A percentile compares a stretch with the other conserved stretches of the same genome.
phyloP scores from a whole-genome alignment of 2,797 vertebrate species.

The Pithecia hirsuta region DNA sequence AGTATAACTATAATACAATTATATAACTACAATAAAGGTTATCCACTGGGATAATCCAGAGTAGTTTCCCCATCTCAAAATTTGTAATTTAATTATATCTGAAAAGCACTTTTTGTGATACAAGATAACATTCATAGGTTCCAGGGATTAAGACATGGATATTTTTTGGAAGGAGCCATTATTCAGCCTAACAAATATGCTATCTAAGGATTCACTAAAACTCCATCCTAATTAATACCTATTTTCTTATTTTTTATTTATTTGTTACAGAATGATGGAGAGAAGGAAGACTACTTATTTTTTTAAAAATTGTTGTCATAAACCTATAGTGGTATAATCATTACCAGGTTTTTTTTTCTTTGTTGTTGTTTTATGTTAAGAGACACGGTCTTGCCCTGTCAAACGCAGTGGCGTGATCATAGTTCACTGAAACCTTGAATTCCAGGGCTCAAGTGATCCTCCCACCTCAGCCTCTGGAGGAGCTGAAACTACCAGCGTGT shows the following conservation, averaged over 20 bases:
- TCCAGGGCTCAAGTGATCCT: background rate
- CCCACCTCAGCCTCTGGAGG: background rate
- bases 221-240: background rate
- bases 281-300: background rate
- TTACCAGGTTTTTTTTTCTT: background rate
- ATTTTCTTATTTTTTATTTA: background rate
- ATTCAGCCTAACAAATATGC: background rate
- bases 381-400: background rate
- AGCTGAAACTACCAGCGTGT: background rate
- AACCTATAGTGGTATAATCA: background rate
- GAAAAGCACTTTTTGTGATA: background rate
- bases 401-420: background rate
- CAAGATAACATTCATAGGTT: background rate
- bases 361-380: background rate
- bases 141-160: background rate
- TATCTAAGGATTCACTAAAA: background rate
- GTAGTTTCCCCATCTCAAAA: conserved; percentile 25
- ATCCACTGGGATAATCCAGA: background rate
- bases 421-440: background rate
- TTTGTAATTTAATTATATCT: conserved; percentile 11
- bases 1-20: background rate
- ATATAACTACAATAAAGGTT: background rate
- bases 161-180: background rate
- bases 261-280: background rate
- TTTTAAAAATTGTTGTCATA: background rate